Base-by-base conservation (phyloP, 2,113 vertebrate genomes). In the Pangasianodon gigas region DNA sequence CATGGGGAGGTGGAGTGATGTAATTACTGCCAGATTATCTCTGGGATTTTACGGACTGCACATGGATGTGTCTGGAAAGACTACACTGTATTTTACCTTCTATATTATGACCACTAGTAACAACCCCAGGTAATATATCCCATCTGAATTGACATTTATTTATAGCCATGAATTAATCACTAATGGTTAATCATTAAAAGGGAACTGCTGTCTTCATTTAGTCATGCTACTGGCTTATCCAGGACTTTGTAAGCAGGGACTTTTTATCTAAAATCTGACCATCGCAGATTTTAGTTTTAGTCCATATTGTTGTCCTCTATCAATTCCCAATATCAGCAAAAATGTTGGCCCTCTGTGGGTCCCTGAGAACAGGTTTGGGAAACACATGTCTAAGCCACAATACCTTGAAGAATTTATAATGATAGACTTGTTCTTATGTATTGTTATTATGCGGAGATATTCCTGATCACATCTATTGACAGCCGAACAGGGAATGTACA, bases 111-210 rank as follows among this genome's bases (percentile, higher is more conserved):
- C n/a, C 51, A 82, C 52, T 19, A 21, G 51, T 83, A 82, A 82
- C 6, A 32, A 54, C 51, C 51, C 52, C 6, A 56, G 51, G 80
- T 54, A 60, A 84, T 13, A 60, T 37, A 58, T 84, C 32, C 19
- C 32, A 84, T 41, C 81, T 11, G 37, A 84, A 84, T 2, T 60
- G 81, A 84, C 54, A 52, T 84, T 58, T 41, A 58, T 84, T 84
- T 58, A 84, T 26, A 84, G 32, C 19, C 21, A 60, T 58, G n/a
- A 37, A 83, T 83, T 56, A 83, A 83, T 58, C n/a, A 83, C 52
- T 56, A 56, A 21, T 83, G n/a, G n/a, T 11, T 83, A 37, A 56
- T 83, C 80, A 21, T 83, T 83, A 37, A 83, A 37, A 32, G 8
- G 3, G 52, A 83, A 56, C 32, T 41, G 54, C 52, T 58, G 26